These are phyloP conservation scores for Pinna nobilis DNA, from an alignment of 1,140 invertebrate genomes.

Conservation along the genomic window DNA sequence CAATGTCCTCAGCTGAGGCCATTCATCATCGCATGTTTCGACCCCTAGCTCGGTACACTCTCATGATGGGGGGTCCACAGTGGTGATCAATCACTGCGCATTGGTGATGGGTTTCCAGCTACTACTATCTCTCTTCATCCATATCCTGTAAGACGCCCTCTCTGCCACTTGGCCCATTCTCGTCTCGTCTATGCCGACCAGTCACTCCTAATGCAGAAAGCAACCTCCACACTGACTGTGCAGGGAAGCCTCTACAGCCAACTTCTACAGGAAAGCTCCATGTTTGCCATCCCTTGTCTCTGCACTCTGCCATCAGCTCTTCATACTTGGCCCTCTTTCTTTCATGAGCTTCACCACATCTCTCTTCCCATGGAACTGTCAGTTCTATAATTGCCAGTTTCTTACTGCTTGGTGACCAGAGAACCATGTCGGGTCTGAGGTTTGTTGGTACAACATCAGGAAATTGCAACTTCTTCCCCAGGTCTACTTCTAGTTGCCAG, in stretches of 20 bases:
- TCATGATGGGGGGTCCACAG: no score
- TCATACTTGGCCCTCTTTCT: constrained; percentile 34
- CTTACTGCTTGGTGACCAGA: background rate
- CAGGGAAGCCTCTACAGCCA: constrained; percentile 1
- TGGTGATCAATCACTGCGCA: no score
- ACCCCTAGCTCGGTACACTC: no score
- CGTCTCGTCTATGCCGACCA: background rate
- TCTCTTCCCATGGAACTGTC: constrained; percentile 30
- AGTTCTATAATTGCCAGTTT: constrained; percentile 25
- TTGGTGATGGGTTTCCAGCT: no score
- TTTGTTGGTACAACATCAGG: constrained; percentile 12
- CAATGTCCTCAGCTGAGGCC: no score
- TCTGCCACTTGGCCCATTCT: no score
- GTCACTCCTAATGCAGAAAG: background rate
- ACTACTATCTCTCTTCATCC: no score
- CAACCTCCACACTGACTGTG: background rate
- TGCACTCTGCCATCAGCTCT: constrained; percentile 13
- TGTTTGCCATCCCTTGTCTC: constrained; percentile 12
- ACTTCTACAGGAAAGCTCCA: no score
- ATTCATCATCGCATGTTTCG: no score
- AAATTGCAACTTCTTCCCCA: constrained; percentile 4
- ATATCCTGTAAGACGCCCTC: no score
- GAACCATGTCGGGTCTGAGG: constrained; percentile 2
- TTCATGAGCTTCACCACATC: constrained; percentile 39
- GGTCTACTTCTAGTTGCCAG: constrained; percentile 22